Conservation (phyloP, 2,888 invertebrate species). For the Ochropleura plecta region DNA sequence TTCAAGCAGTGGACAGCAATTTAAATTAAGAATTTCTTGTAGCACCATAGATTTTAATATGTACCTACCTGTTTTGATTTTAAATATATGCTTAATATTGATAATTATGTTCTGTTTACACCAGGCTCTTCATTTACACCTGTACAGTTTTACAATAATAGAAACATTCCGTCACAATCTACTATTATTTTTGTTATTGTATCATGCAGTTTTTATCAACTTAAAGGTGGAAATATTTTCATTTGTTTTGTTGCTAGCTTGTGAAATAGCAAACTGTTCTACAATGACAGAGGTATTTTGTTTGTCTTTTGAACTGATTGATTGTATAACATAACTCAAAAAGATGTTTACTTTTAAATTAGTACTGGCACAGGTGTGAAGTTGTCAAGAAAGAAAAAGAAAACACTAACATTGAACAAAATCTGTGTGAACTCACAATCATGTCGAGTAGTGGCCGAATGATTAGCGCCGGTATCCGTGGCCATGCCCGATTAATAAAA, state of each 20-base stretch:
- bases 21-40: background rate
- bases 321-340: background rate
- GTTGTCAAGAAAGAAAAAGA: background rate
- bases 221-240: conserved; percentile 8
- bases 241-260: conserved; percentile 35
- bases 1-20: background rate
- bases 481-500: conserved; percentile 71
- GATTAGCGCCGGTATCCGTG: conserved; percentile 55
- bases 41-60: background rate
- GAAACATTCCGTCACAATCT: conserved; percentile 22
- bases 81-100: background rate
- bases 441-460: conserved; percentile 19
- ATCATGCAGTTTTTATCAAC: conserved; percentile 25
- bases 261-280: background rate
- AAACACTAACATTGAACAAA: background rate
- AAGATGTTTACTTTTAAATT: conserved; percentile 8
- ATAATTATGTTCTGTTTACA: conserved; percentile 17
- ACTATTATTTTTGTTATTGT: conserved; percentile 36
- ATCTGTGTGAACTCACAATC: conserved; percentile 37
- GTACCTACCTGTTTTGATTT: conserved; percentile 5
- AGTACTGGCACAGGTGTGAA: background rate
- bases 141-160: conserved; percentile 11
- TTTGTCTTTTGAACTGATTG: conserved; percentile 2
- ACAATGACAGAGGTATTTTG: conserved; percentile 11
- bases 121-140: conserved; percentile 8